Base-by-base conservation (phyloP, 2,888 invertebrate genomes). In the Cerastis rubricosa region DNA sequence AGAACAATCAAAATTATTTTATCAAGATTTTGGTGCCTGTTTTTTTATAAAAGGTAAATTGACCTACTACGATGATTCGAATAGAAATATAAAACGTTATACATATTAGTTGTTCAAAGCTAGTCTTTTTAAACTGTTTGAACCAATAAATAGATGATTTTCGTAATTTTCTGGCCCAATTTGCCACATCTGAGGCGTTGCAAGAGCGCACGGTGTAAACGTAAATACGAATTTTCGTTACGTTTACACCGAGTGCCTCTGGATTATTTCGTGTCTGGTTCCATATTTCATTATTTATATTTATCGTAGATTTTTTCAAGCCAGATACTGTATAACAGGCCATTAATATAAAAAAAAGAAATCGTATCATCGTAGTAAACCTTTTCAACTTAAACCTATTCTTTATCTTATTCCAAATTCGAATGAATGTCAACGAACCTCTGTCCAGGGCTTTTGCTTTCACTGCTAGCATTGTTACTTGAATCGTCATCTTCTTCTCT, bases 401-500 rank as follows among this genome's bases (percentile, higher is more conserved):
- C 1, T 22, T 61, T 17, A 66, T 35, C 0, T 65, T 63, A 64
- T 54, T 73, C 29, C 1, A 47, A 67, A 45, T 47, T 65, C 22
- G 7, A 63, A 74, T 40, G 22, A 68, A 63, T 54, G 14, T 64
- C n/a, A 78, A 85, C 92, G 91, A 93, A 98, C 98, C 98, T 97
- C 92, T 98, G 97, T 89, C 97, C 97, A 66, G 98, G 97, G 91
- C 98, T 98, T 90, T 98, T 98, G 95, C 97, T 97, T 87, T 98
- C 98, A 70, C 97, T 97, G 91, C 98, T 98, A 88, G 97, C 97
- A 87, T 97, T 97, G 91, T 97, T 97, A 90, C 97, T 97, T 86
- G 97, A 97, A 92, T 97, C 97, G 86, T 98, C 98, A 86, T 98
- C 97, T 66, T 98, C 98, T 89, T 98, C 98, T 83, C 97, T 97